phyloP scores from a whole-genome alignment of 2,797 vertebrate species.

The Sebastes hubbsi region DNA sequence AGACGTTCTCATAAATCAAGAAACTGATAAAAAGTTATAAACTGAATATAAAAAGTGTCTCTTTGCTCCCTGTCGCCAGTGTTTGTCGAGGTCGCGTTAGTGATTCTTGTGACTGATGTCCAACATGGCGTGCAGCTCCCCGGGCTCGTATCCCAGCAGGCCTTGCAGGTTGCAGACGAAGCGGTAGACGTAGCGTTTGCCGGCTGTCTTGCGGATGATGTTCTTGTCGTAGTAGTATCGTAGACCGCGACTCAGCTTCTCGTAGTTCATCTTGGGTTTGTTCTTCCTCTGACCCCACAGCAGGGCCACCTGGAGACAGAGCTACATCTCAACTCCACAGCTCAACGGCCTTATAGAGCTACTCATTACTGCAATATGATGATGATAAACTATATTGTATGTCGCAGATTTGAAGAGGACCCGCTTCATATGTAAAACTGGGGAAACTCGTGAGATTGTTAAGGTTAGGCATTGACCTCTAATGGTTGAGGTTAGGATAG shows the following conservation, averaged over 20 bases:
- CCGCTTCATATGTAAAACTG: accelerated
- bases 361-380: not conserved
- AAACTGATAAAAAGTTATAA: not conserved
- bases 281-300: slow-evolving; percentile 80
- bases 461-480: too few relatives aligned
- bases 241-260: slow-evolving; percentile 79
- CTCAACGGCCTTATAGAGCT: not conserved
- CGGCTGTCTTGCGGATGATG: slow-evolving; percentile 79
- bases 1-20: not conserved
- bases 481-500: too few relatives aligned
- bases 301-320: slow-evolving; percentile 71
- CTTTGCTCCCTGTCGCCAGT: not conserved
- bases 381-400: not conserved
- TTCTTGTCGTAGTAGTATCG: slow-evolving; percentile 84
- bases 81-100: not conserved
- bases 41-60: not conserved
- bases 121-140: slow-evolving; percentile 73
- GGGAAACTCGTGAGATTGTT: too few relatives aligned
- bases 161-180: slow-evolving; percentile 81
- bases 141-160: slow-evolving; percentile 75
- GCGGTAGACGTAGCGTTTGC: slow-evolving; percentile 80
- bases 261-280: slow-evolving; percentile 84
- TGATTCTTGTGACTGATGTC: slow-evolving; percentile 36
- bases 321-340: not conserved
- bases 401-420: not conserved